Base-by-base conservation (phyloP, 2,113 vertebrate species). In the Gorsachius goisagi region DNA sequence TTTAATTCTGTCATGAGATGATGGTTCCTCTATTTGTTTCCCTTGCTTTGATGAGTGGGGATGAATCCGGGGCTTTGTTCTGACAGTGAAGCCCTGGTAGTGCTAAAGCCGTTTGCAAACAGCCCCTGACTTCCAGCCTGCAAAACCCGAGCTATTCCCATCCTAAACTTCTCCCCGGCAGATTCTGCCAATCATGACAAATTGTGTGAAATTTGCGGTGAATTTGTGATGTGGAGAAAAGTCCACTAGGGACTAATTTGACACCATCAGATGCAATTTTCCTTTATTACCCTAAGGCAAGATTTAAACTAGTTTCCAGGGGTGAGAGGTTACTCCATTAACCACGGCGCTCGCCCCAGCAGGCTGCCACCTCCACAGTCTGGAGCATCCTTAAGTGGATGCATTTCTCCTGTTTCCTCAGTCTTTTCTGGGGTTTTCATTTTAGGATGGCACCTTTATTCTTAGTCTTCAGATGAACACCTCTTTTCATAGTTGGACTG, bases 281-380 rank as follows among this genome's bases (percentile, higher is more conserved):
- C 75, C 62, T 96, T 96, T 95, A 89, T 96, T 93, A 93, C 95
- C 95, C 90, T 97, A 91, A 97, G 91, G 94, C 95, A 95, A 97
- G 94, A 80, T 97, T 97, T 95, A 95, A 97, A 97, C 94, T 96
- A 94, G 96, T 96, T 97, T 97, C 89, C 92, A 90, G 88, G 74
- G 96, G 93, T 97, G 86, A 97, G 93, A 96, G 95, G 96, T 97
- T 90, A 96, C 45, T 94, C 76, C 56, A 90, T 96, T 95, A 97
- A 96, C 89, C 77, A 77, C 15, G 22, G 72, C 1, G 0, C 74
- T 93, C 21, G 30, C 88, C 80, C 77, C 84, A 74, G 78, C 86
- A 92, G 88, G 56, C 85, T 95, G 89, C 78, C 89, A 94, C 71
- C 93, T 86, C 87, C 63, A 58, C 49, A 91, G 90, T 56, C 82